Evolutionary conservation across 1,140 invertebrate genomes (phyloP).

Genomic region (Drosophila busckii): DNA sequence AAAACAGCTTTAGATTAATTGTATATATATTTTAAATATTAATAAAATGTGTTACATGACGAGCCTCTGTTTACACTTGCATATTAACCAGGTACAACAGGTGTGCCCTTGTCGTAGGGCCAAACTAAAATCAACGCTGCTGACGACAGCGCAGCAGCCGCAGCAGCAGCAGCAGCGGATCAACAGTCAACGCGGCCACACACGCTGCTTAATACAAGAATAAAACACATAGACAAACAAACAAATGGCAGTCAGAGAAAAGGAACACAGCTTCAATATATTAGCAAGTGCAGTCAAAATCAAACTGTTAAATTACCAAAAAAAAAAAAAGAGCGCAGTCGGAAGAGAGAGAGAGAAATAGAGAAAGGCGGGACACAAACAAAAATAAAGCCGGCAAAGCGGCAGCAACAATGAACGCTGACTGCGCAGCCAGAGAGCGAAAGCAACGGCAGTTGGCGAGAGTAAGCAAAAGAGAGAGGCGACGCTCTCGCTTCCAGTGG

Average conservation of each 20-base stretch:
- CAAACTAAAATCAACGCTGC: background rate
- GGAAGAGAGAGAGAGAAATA: constrained; percentile 31
- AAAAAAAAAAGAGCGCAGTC: constrained; percentile 12
- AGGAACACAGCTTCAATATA: constrained; percentile 43
- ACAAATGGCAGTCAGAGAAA: constrained; percentile 1
- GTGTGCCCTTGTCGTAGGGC: constrained; percentile 51
- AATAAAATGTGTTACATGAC: background rate
- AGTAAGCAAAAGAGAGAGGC: background rate
- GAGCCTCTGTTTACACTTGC: too few relatives aligned
- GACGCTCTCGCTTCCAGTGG: constrained; percentile 18
- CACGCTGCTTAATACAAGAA: too few relatives aligned
- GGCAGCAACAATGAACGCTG: constrained; percentile 11
- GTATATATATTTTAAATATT: background rate
- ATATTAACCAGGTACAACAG: constrained; percentile 43
- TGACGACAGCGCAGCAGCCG: background rate
- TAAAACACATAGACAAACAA: background rate
- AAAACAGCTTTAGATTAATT: too few relatives aligned
- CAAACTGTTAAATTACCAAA: constrained; percentile 38
- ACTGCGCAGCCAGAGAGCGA: constrained; percentile 5
- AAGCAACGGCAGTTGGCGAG: background rate
- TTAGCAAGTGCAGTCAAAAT: constrained; percentile 34
- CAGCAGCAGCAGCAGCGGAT: background rate
- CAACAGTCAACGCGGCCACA: background rate
- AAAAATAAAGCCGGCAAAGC: constrained; percentile 39
- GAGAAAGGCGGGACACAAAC: constrained; percentile 40